phyloP scores from a whole-genome alignment of 2,797 vertebrate species.

The Oryzias dopingdopingensis region DNA sequence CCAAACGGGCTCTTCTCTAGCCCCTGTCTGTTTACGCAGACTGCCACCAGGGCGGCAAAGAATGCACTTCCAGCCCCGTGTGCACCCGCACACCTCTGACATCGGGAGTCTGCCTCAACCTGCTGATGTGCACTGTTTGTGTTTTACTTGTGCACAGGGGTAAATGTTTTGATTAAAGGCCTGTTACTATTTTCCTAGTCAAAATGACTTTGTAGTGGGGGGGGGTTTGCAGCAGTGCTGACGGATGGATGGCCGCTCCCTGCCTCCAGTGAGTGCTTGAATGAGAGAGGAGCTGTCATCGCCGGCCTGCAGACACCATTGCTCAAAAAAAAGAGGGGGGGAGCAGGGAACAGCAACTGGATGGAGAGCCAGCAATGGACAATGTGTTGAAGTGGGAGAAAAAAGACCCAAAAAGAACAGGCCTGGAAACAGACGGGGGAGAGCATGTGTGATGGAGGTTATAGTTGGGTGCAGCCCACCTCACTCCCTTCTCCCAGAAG shows the following conservation, averaged over 20 bases:
- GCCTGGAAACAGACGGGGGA: constrained; percentile 23
- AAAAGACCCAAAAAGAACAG: constrained; percentile 21
- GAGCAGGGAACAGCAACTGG: constrained; percentile 24
- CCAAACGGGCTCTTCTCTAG: constrained; percentile 52
- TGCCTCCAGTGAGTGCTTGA: constrained; percentile 64
- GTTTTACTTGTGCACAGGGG: constrained; percentile 59
- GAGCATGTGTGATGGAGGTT: constrained; percentile 48
- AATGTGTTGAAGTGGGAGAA: constrained; percentile 56
- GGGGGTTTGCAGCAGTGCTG: constrained; percentile 62
- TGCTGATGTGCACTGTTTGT: constrained; percentile 68
- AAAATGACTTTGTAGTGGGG: constrained; percentile 72
- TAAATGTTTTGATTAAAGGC: constrained; percentile 80
- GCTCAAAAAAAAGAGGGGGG: constrained; percentile 37
- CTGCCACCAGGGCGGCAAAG: constrained; percentile 55
- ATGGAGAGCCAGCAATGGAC: constrained; percentile 41
- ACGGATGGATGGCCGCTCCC: constrained; percentile 71
- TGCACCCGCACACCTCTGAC: constrained; percentile 46
- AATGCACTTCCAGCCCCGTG: constrained; percentile 57
- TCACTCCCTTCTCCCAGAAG: constrained; percentile 64
- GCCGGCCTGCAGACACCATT: constrained; percentile 49
- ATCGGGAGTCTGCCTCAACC: constrained; percentile 66
- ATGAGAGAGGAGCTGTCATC: constrained; percentile 74
- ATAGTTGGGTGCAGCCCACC: constrained; percentile 58
- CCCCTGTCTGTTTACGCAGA: constrained; percentile 60
- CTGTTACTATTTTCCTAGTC: constrained; percentile 79